A percentile compares a stretch with the other conserved stretches of the same genome.
Evolutionary conservation across 2,888 invertebrate species (phyloP).

Genomic region (Hoplodrina blanda): DNA sequence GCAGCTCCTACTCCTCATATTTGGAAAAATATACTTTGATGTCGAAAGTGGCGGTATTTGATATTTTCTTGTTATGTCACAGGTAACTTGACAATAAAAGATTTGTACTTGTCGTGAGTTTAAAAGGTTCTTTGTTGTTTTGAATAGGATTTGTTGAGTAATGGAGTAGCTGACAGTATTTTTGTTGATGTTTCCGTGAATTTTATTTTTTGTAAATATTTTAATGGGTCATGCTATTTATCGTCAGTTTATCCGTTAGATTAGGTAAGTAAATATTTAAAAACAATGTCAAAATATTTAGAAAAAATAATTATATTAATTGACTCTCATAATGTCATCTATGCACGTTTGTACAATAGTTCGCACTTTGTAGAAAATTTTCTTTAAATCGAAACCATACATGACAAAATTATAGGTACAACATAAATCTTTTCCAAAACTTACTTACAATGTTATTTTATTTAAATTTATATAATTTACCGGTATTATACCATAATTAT

Average conservation of each 20-base stretch:
- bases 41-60: conserved; percentile 68
- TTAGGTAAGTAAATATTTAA: neutral
- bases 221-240: too few relatives aligned
- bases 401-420: too few relatives aligned
- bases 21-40: conserved; percentile 70
- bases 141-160: conserved; percentile 31
- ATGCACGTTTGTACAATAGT: too few relatives aligned
- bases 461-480: neutral
- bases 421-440: neutral
- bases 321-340: too few relatives aligned
- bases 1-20: conserved; percentile 62
- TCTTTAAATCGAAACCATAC: too few relatives aligned
- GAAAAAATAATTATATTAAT: too few relatives aligned
- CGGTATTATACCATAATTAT: neutral
- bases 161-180: neutral
- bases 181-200: neutral
- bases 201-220: conserved; percentile 5
- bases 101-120: conserved; percentile 53
- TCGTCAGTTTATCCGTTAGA: neutral
- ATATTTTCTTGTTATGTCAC: conserved; percentile 61
- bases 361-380: too few relatives aligned
- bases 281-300: too few relatives aligned
- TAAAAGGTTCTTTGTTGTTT: conserved; percentile 56
- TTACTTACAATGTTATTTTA: too few relatives aligned
- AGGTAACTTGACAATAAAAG: conserved; percentile 59